Conservation (phyloP, 2,113 vertebrate genomes). For the Cephalopterus ornatus region DNA sequence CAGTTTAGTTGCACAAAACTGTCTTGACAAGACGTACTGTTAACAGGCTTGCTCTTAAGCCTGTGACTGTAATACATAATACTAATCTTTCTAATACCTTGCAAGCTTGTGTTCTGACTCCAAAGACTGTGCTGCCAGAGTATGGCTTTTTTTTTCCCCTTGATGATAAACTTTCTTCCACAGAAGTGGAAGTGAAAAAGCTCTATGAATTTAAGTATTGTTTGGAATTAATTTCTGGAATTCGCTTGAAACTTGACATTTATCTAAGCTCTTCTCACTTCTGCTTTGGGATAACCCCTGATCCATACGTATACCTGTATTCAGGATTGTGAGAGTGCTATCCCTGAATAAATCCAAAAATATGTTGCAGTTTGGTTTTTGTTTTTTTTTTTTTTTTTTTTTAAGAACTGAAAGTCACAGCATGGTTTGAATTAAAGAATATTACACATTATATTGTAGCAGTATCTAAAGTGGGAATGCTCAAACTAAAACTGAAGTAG, state of each 20-base stretch:
- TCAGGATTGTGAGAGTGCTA: neutral
- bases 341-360: neutral
- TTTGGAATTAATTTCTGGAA: neutral
- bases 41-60: neutral
- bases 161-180: neutral
- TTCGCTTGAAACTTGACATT: neutral
- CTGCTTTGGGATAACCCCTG: neutral
- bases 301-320: neutral
- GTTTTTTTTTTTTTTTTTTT: neutral
- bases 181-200: neutral
- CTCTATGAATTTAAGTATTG: neutral
- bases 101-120: neutral
- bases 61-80: neutral
- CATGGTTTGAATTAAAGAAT: neutral
- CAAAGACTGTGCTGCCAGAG: neutral
- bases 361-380: neutral
- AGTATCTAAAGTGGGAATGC: neutral
- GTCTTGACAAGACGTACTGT: neutral
- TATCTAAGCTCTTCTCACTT: neutral
- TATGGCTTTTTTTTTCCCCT: neutral
- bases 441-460: neutral
- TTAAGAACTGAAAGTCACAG: neutral
- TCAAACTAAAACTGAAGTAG: neutral
- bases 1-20: neutral
- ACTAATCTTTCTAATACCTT: neutral